Conservation (phyloP, 2,888 invertebrate species). For the Caenorhabditis imperialis region DNA sequence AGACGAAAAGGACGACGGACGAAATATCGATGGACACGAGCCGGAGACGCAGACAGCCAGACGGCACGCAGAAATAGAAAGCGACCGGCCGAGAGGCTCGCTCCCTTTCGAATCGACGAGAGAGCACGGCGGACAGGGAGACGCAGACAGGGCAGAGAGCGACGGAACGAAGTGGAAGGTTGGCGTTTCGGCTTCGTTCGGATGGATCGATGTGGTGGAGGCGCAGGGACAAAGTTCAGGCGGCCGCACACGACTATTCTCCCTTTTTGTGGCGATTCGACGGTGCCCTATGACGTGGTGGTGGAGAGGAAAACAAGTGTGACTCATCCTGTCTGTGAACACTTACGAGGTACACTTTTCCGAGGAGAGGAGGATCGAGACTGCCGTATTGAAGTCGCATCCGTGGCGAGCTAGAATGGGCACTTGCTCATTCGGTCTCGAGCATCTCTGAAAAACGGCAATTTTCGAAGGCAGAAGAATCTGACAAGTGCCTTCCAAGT, state of each 20-base stretch:
- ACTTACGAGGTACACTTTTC: conserved; percentile 37
- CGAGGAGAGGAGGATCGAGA: conserved; percentile 31
- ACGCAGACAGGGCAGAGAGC: background rate
- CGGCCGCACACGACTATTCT: background rate
- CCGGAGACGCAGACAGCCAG: conserved; percentile 3
- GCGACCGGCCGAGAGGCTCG: conserved; percentile 9
- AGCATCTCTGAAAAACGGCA: conserved; percentile 52
- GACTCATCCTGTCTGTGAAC: conserved; percentile 10
- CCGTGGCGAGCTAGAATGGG: conserved; percentile 42
- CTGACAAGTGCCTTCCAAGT: conserved; percentile 46
- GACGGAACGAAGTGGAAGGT: conserved; percentile 13
- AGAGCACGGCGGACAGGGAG: background rate
- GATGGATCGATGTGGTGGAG: conserved; percentile 18
- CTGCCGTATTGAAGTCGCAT: conserved; percentile 39
- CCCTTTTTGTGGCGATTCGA: background rate
- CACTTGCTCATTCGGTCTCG: conserved; percentile 27
- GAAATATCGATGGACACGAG: conserved; percentile 12
- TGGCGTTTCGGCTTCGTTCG: conserved; percentile 7
- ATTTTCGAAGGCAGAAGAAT: background rate
- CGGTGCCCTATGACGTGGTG: conserved; percentile 42
- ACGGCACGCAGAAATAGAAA: conserved; percentile 11
- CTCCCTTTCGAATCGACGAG: conserved; percentile 7
- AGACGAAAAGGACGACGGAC: conserved; percentile 6
- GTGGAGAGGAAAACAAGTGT: conserved; percentile 12
- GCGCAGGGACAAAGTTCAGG: conserved; percentile 12